Conservation (phyloP, 2,113 vertebrate genomes). For the Muscicapa adusta region DNA sequence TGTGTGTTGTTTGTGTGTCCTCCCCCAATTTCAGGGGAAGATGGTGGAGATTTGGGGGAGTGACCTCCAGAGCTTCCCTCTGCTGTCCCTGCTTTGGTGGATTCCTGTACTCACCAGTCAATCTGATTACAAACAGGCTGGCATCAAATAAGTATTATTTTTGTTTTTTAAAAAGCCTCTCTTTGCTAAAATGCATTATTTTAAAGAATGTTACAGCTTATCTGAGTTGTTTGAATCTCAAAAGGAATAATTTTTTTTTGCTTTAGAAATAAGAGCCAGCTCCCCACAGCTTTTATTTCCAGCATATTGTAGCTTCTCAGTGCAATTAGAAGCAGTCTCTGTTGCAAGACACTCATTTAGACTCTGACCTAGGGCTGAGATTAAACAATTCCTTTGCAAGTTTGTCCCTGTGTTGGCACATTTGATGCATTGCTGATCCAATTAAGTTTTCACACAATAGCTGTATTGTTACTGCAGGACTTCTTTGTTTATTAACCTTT, state of each 20-base stretch:
- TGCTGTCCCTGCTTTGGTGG: neutral
- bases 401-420: slow-evolving; percentile 9
- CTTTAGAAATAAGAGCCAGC: neutral
- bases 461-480: slow-evolving; percentile 24
- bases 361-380: neutral
- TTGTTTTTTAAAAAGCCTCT: neutral
- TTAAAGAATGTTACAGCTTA: neutral
- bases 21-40: fast-evolving
- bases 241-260: neutral
- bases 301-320: neutral
- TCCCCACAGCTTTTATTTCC: slow-evolving; percentile 14
- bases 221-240: neutral
- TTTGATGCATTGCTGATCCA: slow-evolving; percentile 45
- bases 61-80: neutral
- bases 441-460: slow-evolving; percentile 51
- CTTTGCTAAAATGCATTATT: neutral
- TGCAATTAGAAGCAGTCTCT: neutral
- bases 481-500: slow-evolving; percentile 54
- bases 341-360: neutral
- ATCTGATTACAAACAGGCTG: neutral
- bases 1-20: neutral
- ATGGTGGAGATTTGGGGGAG: neutral
- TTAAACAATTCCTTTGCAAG: neutral
- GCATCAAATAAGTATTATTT: neutral
- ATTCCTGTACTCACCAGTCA: neutral